Evolutionary conservation across 2,113 vertebrate genomes (phyloP).

Genomic region (Meleagris gallopavo): DNA sequence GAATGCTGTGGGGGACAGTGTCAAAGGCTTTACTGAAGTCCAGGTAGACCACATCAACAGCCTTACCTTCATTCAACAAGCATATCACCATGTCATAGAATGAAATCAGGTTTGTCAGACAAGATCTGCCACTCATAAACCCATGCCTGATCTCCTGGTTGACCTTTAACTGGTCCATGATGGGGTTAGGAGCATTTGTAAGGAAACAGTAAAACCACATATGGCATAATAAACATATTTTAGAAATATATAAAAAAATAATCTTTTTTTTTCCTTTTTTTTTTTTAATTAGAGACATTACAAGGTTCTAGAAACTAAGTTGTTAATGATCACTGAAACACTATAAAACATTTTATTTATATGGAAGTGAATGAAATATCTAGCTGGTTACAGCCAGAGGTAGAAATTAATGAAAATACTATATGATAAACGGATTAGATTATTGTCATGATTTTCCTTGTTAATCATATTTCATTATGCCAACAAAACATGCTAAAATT

Average conservation of each 20-base stretch:
- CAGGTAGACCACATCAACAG: too few species aligned
- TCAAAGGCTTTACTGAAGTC: too few species aligned
- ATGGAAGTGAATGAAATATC: not conserved
- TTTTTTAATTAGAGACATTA: not conserved
- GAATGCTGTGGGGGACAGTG: too few species aligned
- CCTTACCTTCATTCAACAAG: too few species aligned
- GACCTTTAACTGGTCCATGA: too few species aligned
- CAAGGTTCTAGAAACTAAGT: not conserved
- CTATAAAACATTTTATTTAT: not conserved
- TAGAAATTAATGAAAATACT: not conserved
- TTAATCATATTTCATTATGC: not conserved
- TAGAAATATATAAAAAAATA: not conserved
- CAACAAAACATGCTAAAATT: not conserved
- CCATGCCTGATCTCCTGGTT: too few species aligned
- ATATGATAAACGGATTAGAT: not conserved
- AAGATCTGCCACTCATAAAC: too few species aligned
- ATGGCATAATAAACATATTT: not conserved
- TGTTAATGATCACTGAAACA: not conserved
- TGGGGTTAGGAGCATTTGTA: not conserved
- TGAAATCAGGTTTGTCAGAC: too few species aligned
- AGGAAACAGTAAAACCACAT: not conserved
- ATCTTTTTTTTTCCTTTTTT: not conserved
- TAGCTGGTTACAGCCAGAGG: not conserved
- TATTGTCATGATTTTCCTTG: not conserved
- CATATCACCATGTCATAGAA: too few species aligned